Conservation (phyloP, 2,888 invertebrate species). For the Andrena camellia region DNA sequence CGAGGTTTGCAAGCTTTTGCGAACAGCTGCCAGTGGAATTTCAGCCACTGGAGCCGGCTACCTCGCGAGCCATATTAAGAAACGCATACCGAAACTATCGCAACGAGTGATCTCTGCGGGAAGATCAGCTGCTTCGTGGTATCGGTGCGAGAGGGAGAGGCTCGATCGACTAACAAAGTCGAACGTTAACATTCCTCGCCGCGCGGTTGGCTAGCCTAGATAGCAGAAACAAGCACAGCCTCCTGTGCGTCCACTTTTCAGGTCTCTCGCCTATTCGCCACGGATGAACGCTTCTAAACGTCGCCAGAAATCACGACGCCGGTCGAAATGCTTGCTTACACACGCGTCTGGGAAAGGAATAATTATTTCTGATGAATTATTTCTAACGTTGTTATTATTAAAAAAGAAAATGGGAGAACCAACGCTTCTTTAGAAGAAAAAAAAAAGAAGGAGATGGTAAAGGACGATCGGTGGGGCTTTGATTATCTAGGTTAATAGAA, state of each 20-base stretch:
- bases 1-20: constrained; percentile 8
- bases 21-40: constrained; percentile 15
- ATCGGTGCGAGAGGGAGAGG: background rate
- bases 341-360: constrained; percentile 43
- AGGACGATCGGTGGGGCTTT: too few relatives aligned
- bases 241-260: constrained; percentile 22
- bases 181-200: constrained; percentile 10
- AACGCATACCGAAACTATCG: constrained; percentile 26
- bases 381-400: background rate
- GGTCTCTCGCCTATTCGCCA: constrained; percentile 37
- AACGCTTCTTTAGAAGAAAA: background rate
- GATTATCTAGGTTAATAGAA: too few relatives aligned
- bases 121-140: background rate
- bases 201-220: constrained; percentile 47
- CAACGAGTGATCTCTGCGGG: constrained; percentile 13
- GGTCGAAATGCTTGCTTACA: constrained; percentile 4
- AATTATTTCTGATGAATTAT: constrained; percentile 9
- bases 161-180: background rate
- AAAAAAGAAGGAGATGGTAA: too few relatives aligned
- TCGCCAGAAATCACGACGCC: constrained; percentile 9
- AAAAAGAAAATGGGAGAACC: background rate
- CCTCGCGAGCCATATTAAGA: constrained; percentile 18
- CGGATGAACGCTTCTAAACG: constrained; percentile 41
- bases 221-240: constrained; percentile 37
- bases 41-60: background rate